Evolutionary conservation across 1,140 invertebrate species (phyloP), one percentile per base, ranked within the genome.

Genomic region (Homarus americanus): DNA sequence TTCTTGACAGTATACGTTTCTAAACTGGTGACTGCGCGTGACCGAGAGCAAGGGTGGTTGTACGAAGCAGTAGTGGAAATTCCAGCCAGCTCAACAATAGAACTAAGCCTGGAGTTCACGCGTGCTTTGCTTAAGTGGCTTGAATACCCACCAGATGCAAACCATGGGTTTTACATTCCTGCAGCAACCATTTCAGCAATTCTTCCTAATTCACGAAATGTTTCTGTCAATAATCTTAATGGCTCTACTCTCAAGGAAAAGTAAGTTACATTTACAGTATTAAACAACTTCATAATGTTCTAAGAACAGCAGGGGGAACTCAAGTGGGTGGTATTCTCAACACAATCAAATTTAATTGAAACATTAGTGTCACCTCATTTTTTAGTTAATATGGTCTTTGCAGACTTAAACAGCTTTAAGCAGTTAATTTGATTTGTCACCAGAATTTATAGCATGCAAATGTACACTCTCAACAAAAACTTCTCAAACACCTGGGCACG

Each of bases 91-190:
- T 97, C 97, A 0, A 96, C 96, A 0, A 98, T 97, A 2, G 96
- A 97, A 91, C 95, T 99, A 75, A 97, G 96, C 17, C 96, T 99
- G 86, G 96, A 98, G 93, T 98, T 99, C 95, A 97, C 99, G 94
- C 98, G 98, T 94, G 96, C 98, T 36, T 98, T 99, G 94, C 95
- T 99, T 1, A 99, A 99, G 94, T 99, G 98, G 98, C 97, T 98
- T 93, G 98, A 99, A 95, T 99, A 99, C 95, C 98, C 98, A 58
- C 99, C 99, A 2, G 99, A 99, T 96, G 98, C 99, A 2, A 99
- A 99, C 96, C 98, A 99, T 95, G 99, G 99, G 0, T 99, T 99
- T 95, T 98, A 99, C 93, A 96, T 98, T 94, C 97, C 97, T 9
- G 96, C 98, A 58, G 97, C 98, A 40, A 95, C 98, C 44, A 95